Evolutionary conservation across 2,113 vertebrate genomes (phyloP).

Genomic region (Entosphenus tridentatus): DNA sequence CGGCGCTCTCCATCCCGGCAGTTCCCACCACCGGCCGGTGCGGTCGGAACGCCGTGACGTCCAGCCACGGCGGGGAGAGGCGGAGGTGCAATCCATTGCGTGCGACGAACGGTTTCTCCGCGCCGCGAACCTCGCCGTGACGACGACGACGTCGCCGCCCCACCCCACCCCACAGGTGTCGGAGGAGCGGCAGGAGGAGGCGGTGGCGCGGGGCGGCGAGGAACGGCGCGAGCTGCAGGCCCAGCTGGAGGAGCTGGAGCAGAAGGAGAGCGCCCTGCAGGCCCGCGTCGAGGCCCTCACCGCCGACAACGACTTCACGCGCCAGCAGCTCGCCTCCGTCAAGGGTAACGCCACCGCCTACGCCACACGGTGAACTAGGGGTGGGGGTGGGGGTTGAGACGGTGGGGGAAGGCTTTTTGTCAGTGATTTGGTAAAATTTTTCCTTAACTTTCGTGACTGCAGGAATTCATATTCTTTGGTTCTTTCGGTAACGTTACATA

Average conservation of each 20-base stretch:
- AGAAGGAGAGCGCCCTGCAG: constrained; percentile 88
- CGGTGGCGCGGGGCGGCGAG: constrained; percentile 55
- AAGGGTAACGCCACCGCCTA: constrained; percentile 36
- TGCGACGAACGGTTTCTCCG: too few species aligned
- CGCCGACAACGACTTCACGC: constrained; percentile 95
- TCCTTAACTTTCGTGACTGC: not conserved
- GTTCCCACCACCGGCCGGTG: too few species aligned
- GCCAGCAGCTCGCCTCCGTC: constrained; percentile 70
- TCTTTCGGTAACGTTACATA: not conserved
- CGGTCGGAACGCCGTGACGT: too few species aligned
- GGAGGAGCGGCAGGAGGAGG: constrained; percentile 73
- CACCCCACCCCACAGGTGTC: constrained; percentile 16
- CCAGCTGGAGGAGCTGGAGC: constrained; percentile 90
- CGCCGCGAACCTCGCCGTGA: too few species aligned
- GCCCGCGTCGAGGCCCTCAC: constrained; percentile 89
- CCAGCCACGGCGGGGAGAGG: too few species aligned
- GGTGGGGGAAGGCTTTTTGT: not conserved
- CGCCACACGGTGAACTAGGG: too few species aligned
- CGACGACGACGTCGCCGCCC: too few species aligned
- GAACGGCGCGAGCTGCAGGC: constrained; percentile 77
- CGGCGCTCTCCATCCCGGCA: too few species aligned
- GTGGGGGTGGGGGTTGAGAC: too few species aligned
- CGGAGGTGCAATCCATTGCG: too few species aligned
- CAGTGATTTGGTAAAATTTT: not conserved
- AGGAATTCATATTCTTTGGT: constrained; percentile 12